Evolutionary conservation across 2,888 invertebrate genomes (phyloP), one percentile per base, ranked within the genome.

Genomic region (Actias luna): DNA sequence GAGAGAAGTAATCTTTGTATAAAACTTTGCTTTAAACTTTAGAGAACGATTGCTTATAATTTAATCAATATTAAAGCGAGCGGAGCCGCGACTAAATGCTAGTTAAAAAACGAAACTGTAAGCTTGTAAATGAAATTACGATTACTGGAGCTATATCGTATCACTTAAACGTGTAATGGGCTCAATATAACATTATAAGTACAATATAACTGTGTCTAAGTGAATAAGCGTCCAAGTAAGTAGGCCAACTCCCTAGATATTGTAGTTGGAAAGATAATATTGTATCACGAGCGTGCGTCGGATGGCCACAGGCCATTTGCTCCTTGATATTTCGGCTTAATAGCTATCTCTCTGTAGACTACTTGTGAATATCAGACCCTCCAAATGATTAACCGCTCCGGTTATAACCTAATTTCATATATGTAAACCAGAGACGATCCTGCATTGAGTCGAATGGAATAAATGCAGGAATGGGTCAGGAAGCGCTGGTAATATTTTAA

Each of bases 261-360:
- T 55, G 29, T 55, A 29, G 29, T 55, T 29, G 55, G 27, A 55
- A n/a, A 29, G 55, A 55, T 55, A 55, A 55, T 55, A 55, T 55
- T 55, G 46, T 25, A 22, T 22, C 46, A 50, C 22, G 4, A 50
- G 25, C 46, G 12, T 25, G 55, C 55, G 16, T 55, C n/a, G 29
- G 7, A 55, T 29, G 55, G 55, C 29, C 55, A 55, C 55, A 29
- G 29, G 55, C 55, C 55, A 55, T 55, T 55, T 55, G 55, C 29
- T 55, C 55, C 55, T 55, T 55, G 55, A 55, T 55, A 55, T 55
- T 55, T 29, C 55, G n/a, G 55, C 55, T 55, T 55, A 55, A 55
- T 55, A 55, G 55, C 55, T 55, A 7, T 55, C 55, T 55, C 55
- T 55, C n/a, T 4, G 46, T 29, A 55, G n/a, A 29, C 16, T 55